These are phyloP conservation scores for Poeciliopsis occidentalis DNA, from an alignment of 2,113 vertebrate genomes.

Conservation along the genomic window DNA sequence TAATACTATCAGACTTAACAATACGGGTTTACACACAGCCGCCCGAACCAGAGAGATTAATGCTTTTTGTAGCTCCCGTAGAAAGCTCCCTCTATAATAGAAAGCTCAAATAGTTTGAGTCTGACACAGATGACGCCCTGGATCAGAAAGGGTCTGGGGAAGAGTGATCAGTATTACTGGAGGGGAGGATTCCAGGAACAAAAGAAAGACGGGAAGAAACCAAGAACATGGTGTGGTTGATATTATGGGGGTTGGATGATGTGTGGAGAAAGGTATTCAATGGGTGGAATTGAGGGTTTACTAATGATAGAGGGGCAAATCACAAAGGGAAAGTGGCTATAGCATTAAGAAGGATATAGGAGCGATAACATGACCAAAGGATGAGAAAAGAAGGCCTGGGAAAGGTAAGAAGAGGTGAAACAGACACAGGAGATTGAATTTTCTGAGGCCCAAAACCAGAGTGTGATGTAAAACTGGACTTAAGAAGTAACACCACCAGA, in stretches of 20 bases:
- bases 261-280: constrained; percentile 38
- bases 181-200: constrained; percentile 45
- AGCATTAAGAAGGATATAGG: constrained; percentile 48
- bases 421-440: constrained; percentile 45
- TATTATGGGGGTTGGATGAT: constrained; percentile 34
- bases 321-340: constrained; percentile 38
- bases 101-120: constrained; percentile 65
- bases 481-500: constrained; percentile 45
- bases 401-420: constrained; percentile 54
- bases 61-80: constrained; percentile 49
- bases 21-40: constrained; percentile 53
- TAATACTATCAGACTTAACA: constrained; percentile 52
- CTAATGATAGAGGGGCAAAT: constrained; percentile 46
- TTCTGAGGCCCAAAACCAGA: constrained; percentile 40
- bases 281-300: constrained; percentile 18
- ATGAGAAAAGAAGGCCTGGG: constrained; percentile 64
- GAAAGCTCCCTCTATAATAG: constrained; percentile 56
- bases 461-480: constrained; percentile 54
- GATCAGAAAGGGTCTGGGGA: constrained; percentile 57
- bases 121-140: constrained; percentile 53
- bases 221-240: constrained; percentile 21
- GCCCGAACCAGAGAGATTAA: constrained; percentile 61
- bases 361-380: constrained; percentile 31
- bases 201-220: constrained; percentile 27
- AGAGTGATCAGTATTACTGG: constrained; percentile 59